Conservation (phyloP, 1,140 invertebrate genomes). For the Melanaphis sacchari region DNA sequence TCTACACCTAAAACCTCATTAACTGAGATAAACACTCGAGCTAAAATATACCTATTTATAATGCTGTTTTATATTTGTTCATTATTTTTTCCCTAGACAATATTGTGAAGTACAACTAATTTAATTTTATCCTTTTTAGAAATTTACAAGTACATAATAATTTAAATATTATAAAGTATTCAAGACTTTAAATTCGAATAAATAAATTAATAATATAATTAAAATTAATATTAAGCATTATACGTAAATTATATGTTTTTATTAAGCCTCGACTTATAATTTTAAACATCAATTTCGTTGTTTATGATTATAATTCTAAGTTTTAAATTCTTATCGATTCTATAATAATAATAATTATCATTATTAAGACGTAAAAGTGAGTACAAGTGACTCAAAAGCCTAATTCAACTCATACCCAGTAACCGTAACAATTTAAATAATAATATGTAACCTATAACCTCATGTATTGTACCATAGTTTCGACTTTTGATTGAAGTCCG, state of each 20-base stretch:
- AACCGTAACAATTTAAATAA: neutral
- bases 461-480: neutral
- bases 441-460: neutral
- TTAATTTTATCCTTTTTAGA: neutral
- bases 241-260: too few relatives aligned
- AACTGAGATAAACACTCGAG: neutral
- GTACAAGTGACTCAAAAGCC: neutral
- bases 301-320: too few relatives aligned
- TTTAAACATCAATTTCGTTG: too few relatives aligned
- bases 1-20: too few relatives aligned
- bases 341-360: neutral
- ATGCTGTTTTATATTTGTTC: neutral
- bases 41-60: neutral
- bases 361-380: neutral
- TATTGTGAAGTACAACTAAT: too few relatives aligned
- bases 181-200: neutral
- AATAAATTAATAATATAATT: neutral
- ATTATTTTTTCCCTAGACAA: neutral
- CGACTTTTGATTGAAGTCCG: neutral
- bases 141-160: neutral
- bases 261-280: too few relatives aligned
- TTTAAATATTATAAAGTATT: too few relatives aligned
- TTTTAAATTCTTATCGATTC: too few relatives aligned
- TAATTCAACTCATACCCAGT: neutral
- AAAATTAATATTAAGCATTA: too few relatives aligned